Percentiles rank a stretch among this genome's conserved stretches.
phyloP scores from a whole-genome alignment of 2,113 vertebrate genomes.

The Anarhynchus alexandrinus region DNA sequence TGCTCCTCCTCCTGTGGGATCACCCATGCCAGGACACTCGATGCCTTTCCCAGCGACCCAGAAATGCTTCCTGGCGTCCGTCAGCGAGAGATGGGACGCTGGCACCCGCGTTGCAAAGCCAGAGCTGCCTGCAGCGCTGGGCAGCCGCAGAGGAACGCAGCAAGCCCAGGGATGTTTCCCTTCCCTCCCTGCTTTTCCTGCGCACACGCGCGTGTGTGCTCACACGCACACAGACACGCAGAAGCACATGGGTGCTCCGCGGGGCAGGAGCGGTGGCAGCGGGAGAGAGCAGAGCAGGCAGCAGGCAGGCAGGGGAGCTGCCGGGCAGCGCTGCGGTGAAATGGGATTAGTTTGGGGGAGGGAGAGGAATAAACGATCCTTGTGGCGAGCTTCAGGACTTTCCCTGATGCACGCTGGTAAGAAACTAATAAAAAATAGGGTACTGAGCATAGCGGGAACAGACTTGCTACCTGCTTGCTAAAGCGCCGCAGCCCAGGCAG shows the following conservation, averaged over 20 bases:
- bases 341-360: not conserved
- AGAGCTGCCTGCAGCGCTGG: not conserved
- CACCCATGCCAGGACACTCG: not conserved
- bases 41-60: not conserved
- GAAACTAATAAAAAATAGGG: not conserved
- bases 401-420: fast-evolving
- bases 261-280: not conserved
- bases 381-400: not conserved
- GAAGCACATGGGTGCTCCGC: fast-evolving
- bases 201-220: fast-evolving
- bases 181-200: not conserved
- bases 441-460: not conserved
- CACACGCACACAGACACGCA: too few species aligned
- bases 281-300: not conserved
- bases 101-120: fast-evolving
- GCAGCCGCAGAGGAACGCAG: not conserved
- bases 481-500: not conserved
- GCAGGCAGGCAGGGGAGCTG: not conserved
- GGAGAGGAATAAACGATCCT: not conserved
- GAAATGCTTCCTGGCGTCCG: fast-evolving
- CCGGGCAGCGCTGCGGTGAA: fast-evolving
- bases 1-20: fast-evolving
- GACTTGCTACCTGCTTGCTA: not conserved
- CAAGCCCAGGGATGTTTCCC: not conserved
- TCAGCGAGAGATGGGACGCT: not conserved